Evolutionary conservation across 2,797 vertebrate species (phyloP).

Genomic region (Scomberomorus guttatus): DNA sequence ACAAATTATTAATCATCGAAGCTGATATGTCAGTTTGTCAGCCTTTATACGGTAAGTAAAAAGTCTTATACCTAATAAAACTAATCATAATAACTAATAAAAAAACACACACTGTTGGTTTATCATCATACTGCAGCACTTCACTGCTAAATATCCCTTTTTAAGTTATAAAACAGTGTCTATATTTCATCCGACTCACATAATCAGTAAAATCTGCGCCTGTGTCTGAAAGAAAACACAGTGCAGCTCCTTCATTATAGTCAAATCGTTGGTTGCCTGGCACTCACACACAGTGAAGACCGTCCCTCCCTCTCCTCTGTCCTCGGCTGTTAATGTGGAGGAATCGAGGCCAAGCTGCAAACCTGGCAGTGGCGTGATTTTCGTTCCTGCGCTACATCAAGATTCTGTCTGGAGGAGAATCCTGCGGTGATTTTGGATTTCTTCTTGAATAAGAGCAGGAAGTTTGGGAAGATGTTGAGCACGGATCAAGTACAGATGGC

Average conservation of each 20-base stretch:
- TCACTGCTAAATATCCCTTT: not conserved
- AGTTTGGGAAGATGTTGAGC: conserved; percentile 52
- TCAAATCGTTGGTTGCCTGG: conserved; percentile 45
- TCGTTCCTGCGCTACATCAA: conserved; percentile 40
- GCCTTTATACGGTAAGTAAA: conserved; percentile 33
- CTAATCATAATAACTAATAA: conserved; percentile 33
- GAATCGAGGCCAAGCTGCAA: conserved; percentile 37
- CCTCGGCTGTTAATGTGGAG: conserved; percentile 29
- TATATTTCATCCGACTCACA: conserved; percentile 12
- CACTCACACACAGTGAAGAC: conserved; percentile 4
- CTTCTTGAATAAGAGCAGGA: conserved; percentile 59
- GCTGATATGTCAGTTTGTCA: conserved; percentile 31
- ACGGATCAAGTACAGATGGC: conserved; percentile 53
- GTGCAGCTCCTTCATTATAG: conserved; percentile 49
- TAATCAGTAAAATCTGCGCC: conserved; percentile 36
- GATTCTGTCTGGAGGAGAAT: conserved; percentile 54
- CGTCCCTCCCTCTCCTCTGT: conserved; percentile 13
- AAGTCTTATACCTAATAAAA: conserved; percentile 54
- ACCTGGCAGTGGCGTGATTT: conserved; percentile 38
- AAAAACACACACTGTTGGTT: conserved; percentile 33
- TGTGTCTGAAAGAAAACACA: conserved; percentile 30
- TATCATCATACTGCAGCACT: conserved; percentile 39
- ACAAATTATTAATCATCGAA: conserved; percentile 31
- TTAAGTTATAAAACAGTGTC: conserved; percentile 39
- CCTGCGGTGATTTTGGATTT: conserved; percentile 51